A percentile compares a stretch with the other conserved stretches of the same genome.
Evolutionary conservation across 2,113 vertebrate genomes (phyloP).

Genomic region (Pomatorhinus ruficollis): DNA sequence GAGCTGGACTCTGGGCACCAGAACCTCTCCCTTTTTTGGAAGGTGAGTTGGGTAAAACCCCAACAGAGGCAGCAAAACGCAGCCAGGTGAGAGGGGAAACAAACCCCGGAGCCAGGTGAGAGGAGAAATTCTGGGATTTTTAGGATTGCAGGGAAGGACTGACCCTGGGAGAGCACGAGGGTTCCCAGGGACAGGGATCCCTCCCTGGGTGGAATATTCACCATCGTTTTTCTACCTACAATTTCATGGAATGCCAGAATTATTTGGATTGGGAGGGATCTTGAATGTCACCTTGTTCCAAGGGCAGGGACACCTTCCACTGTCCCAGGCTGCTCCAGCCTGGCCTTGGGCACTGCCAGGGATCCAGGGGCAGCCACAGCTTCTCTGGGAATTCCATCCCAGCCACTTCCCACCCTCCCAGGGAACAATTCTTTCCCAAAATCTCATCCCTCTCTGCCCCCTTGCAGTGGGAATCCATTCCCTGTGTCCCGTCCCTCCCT

Average conservation of each 20-base stretch:
- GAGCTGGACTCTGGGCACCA: neutral
- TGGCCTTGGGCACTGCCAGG: neutral
- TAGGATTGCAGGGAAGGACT: neutral
- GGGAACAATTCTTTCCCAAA: fast-evolving
- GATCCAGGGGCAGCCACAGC: neutral
- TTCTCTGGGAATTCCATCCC: neutral
- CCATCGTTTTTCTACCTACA: fast-evolving
- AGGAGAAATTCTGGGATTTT: fast-evolving
- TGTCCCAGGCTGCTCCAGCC: neutral
- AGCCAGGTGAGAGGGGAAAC: neutral
- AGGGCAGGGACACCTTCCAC: neutral
- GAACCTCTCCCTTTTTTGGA: slow-evolving; percentile 76
- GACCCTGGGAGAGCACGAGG: neutral
- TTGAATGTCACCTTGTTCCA: fast-evolving
- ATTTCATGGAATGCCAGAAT: neutral
- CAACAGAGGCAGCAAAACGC: neutral
- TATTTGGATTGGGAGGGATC: neutral
- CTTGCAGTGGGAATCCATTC: neutral
- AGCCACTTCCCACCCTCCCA: neutral
- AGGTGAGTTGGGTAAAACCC: slow-evolving; percentile 29
- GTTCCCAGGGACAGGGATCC: neutral
- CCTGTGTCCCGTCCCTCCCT: neutral
- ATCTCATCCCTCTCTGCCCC: neutral
- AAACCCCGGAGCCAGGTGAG: neutral
- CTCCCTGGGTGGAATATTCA: neutral